phyloP scores from a whole-genome alignment of 2,888 invertebrate species.

The Eristalinus aeneus region DNA sequence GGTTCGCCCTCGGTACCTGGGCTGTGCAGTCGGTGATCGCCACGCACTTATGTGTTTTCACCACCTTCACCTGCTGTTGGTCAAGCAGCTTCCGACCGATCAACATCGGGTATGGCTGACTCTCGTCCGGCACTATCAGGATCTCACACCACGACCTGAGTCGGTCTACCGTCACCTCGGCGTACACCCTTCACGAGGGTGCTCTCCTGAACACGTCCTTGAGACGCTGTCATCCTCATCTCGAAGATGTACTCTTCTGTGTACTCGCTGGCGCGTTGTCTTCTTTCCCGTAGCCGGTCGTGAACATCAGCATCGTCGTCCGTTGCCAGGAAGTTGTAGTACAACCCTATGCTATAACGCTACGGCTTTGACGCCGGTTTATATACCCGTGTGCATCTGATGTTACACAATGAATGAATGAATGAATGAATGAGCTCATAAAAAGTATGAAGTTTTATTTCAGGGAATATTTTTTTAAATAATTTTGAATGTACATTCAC shows the following conservation, averaged over 20 bases:
- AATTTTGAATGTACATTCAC: too few species aligned
- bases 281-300: neutral
- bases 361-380: too few species aligned
- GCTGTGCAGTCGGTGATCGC: neutral
- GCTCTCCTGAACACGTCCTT: neutral
- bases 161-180: neutral
- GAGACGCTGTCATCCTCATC: too few species aligned
- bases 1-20: neutral
- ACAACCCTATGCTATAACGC: too few species aligned
- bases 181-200: neutral
- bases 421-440: too few species aligned
- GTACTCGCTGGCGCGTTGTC: neutral
- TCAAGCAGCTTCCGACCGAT: constrained; percentile 1
- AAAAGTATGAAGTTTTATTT: too few species aligned
- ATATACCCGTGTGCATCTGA: too few species aligned
- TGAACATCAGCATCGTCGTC: neutral
- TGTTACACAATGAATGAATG: too few species aligned
- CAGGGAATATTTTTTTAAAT: too few species aligned
- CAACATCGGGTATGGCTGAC: too few species aligned
- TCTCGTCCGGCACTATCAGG: neutral
- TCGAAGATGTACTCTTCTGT: too few species aligned
- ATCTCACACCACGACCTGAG: too few species aligned
- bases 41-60: neutral
- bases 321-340: neutral
- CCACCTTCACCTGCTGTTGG: constrained; percentile 8